Evolutionary conservation across 2,113 vertebrate species (phyloP), one percentile per base, ranked within the genome.

Genomic region (Leiothrix lutea): DNA sequence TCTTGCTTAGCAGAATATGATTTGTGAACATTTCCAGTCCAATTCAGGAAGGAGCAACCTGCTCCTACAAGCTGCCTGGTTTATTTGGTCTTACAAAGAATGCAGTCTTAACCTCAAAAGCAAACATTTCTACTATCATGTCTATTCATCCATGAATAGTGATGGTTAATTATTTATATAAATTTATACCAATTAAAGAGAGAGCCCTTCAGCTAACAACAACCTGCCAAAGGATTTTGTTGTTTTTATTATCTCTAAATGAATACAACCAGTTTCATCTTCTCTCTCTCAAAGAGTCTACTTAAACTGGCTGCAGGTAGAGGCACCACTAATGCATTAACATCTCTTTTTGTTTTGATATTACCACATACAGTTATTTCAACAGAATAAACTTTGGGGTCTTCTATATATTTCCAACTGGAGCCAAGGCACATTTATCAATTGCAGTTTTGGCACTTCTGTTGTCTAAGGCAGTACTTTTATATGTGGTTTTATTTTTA

Each of bases 121-220:
- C 38, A 69, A 88, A 75, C 15, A 67, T 78, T 67, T 93, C 40
- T 67, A 19, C 74, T 80, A 70, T 42, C 44, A 29, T 74, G 65
- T 29, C 69, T 79, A 91, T 48, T 60, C 4, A 1, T 64, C 47
- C 44, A 26, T 78, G 11, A 15, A 31, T 1, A 9, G 9, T 38
- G 25, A 22, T 86, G 14, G 24, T 91, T 94, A 91, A 84, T 92
- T 89, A 72, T 95, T 94, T 89, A 91, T 40, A 84, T 12, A 53
- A 94, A 87, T n/a, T 94, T 78, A 88, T 33, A 50, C 5, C 44
- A 86, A 53, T 28, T 84, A 92, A 79, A 74, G 18, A 18, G 35
- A 78, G 24, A 83, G 3, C 29, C 13, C 40, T 88, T 78, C 83
- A 91, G 40, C 64, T 84, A 88, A 42, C 8, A 84, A 9, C 12